Evolutionary conservation across 2,888 invertebrate genomes (phyloP).

Genomic region (Caenorhabditis doughertyi): DNA sequence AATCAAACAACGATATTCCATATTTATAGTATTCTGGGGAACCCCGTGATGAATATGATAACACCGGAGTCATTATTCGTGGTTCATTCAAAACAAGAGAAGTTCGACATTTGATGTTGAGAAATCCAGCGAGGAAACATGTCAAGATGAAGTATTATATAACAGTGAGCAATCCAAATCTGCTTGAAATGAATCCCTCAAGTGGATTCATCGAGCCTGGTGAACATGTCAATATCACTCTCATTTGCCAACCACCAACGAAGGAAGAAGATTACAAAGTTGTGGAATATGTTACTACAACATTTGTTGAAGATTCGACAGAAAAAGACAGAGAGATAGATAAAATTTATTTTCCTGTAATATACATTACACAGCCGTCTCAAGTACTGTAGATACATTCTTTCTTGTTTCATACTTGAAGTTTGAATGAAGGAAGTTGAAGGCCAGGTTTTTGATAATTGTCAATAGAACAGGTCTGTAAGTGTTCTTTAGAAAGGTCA

Average conservation of each 20-base stretch:
- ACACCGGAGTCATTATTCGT: background rate
- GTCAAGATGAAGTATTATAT: background rate
- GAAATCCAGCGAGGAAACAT: background rate
- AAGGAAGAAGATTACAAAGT: background rate
- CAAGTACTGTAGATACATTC: too few species aligned
- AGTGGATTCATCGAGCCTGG: background rate
- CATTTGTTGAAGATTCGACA: background rate
- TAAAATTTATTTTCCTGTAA: background rate
- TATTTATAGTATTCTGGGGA: background rate
- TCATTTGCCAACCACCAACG: background rate
- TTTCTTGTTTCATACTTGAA: too few species aligned
- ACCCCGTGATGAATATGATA: background rate
- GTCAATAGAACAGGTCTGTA: too few species aligned
- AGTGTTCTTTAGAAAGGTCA: too few species aligned
- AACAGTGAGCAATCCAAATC: background rate
- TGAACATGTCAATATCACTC: background rate
- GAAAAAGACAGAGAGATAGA: background rate
- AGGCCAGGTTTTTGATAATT: too few species aligned
- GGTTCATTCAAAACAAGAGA: background rate
- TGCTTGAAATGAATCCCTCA: background rate
- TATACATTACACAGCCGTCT: background rate
- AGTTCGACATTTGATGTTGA: background rate
- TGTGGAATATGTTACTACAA: background rate
- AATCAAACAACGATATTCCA: too few species aligned
- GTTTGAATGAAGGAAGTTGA: too few species aligned